These are phyloP conservation scores for Alces alces DNA, from an alignment of 2,113 vertebrate genomes.

Conservation along the genomic window DNA sequence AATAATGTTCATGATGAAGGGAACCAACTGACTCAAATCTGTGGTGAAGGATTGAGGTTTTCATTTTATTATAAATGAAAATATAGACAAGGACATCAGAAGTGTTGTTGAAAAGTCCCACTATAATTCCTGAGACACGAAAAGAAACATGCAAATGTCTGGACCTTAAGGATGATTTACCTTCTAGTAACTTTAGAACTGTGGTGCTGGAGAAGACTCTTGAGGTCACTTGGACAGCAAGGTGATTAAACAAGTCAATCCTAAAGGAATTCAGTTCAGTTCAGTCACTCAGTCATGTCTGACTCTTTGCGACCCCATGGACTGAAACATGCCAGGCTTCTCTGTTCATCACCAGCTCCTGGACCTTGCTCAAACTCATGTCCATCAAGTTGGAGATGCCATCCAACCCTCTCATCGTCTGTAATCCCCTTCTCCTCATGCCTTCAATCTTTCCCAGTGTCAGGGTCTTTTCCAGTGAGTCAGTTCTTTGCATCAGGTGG, in stretches of 20 bases:
- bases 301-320: background rate
- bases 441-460: background rate
- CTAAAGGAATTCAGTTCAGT: background rate
- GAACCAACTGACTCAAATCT: background rate
- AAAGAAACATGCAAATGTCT: background rate
- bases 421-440: background rate
- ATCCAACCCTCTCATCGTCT: background rate
- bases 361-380: background rate
- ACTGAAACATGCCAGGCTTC: background rate
- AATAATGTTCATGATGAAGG: background rate
- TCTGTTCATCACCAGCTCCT: background rate
- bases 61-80: background rate
- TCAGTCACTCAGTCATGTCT: background rate
- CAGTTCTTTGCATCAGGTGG: background rate
- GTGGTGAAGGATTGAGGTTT: background rate
- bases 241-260: background rate
- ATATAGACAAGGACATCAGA: background rate
- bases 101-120: background rate
- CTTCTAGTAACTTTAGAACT: background rate
- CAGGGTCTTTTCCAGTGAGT: background rate
- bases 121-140: background rate
- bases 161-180: background rate
- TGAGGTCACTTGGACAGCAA: background rate
- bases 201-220: background rate
- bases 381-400: background rate